Evolutionary conservation across 2,113 vertebrate species (phyloP).

Genomic region (human): GRCh38 chr17:14639501-14640000

Average conservation of each 20-base stretch:
- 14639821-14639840: background rate
- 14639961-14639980: background rate
- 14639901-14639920: background rate
- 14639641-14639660: background rate
- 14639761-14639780: background rate
- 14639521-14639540: background rate
- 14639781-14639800: background rate
- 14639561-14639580: background rate
- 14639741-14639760: background rate
- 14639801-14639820: background rate
- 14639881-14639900: background rate
- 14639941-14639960: background rate
- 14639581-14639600: background rate
- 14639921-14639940: background rate
- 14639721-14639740: background rate
- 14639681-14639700: background rate
- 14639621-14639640: background rate
- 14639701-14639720: background rate
- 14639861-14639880: background rate
- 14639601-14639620: background rate
- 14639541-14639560: background rate
- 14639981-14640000: background rate
- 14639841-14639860: no score
- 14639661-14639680: fast-evolving
- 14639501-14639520: background rate